Evolutionary conservation across 92 coral and sea anemone genomes (phyloP).

Genomic region (Porites cylindrica): DNA sequence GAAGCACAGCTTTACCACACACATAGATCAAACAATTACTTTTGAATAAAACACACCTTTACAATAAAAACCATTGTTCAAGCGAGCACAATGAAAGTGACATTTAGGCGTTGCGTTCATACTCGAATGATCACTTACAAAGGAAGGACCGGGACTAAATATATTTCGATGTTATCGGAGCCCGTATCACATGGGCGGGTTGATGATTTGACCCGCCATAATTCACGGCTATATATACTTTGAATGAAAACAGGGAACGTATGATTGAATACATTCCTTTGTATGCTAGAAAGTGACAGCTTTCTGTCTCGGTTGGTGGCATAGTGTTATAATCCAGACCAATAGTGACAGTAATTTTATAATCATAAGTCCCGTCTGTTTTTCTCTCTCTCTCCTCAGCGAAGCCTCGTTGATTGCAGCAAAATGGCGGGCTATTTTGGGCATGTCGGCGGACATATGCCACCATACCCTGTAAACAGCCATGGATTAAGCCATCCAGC

Average conservation of each 20-base stretch:
- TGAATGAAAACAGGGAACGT: constrained; percentile 66
- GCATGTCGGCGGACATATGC: constrained; percentile 80
- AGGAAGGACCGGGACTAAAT: constrained; percentile 19
- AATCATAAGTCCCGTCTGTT: constrained; percentile 47
- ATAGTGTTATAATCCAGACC: constrained; percentile 55
- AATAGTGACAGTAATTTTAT: constrained; percentile 41
- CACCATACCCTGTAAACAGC: constrained; percentile 71
- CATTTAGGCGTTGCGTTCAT: constrained; percentile 26
- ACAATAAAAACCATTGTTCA: constrained; percentile 40
- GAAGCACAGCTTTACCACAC: constrained; percentile 51
- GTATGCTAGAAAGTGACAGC: constrained; percentile 69
- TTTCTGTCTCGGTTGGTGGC: constrained; percentile 49
- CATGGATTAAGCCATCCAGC: constrained; percentile 82
- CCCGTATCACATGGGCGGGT: constrained; percentile 46
- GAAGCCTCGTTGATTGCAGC: constrained; percentile 28
- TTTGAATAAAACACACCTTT: constrained; percentile 11
- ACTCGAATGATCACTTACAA: constrained; percentile 37
- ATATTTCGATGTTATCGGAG: constrained; percentile 46
- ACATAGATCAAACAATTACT: constrained; percentile 41
- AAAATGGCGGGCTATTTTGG: constrained; percentile 94
- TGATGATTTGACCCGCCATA: constrained; percentile 40
- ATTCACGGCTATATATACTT: constrained; percentile 55
- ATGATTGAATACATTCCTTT: constrained; percentile 71
- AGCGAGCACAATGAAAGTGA: constrained; percentile 35
- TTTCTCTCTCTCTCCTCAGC: constrained; percentile 41